Evolutionary conservation across 2,113 vertebrate genomes (phyloP).

Genomic region (Grantiella picta): DNA sequence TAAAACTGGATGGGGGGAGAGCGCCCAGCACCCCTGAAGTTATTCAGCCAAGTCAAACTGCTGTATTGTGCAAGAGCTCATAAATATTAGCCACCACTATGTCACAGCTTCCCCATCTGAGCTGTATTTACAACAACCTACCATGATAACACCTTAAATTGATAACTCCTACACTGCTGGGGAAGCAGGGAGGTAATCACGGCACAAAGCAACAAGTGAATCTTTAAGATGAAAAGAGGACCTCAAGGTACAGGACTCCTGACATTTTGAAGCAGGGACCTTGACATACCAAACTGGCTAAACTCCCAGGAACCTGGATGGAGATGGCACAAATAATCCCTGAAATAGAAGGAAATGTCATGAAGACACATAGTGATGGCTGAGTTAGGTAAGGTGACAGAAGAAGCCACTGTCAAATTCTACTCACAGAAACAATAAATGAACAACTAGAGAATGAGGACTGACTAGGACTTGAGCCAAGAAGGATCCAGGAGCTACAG

Average conservation of each 20-base stretch:
- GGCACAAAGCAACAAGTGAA: not conserved
- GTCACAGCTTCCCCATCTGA: not conserved
- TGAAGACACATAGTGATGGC: not conserved
- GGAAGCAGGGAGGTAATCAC: not conserved
- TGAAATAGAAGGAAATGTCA: not conserved
- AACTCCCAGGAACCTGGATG: not conserved
- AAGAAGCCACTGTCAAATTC: not conserved
- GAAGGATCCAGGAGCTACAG: not conserved
- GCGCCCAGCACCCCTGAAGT: not conserved
- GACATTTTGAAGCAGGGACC: not conserved
- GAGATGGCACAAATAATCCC: not conserved
- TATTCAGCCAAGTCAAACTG: not conserved
- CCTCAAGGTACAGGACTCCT: not conserved
- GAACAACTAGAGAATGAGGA: not conserved
- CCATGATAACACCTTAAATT: not conserved
- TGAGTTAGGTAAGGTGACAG: not conserved
- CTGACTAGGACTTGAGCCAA: not conserved
- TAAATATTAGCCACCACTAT: not conserved
- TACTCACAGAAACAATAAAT: not conserved
- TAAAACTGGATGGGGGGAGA: not conserved
- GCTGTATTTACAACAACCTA: not conserved
- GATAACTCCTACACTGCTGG: accelerated
- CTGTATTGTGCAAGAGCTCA: not conserved
- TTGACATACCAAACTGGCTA: not conserved
- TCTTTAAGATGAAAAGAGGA: not conserved